Evolutionary conservation across 2,888 invertebrate species (phyloP).

Genomic region (Agonum fuliginosum): DNA sequence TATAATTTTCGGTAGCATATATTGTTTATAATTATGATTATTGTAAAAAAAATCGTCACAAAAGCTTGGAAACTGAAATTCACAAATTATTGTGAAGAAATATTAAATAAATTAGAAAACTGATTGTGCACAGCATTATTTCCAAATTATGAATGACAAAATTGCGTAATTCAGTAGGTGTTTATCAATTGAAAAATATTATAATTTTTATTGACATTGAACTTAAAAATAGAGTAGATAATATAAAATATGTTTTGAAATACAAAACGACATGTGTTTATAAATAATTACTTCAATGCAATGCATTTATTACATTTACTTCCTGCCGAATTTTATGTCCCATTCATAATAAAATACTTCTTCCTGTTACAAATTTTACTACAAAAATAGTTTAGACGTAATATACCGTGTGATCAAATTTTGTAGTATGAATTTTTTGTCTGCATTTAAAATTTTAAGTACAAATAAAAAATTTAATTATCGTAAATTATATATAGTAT

Average conservation of each 20-base stretch:
- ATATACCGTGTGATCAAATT: too few relatives aligned
- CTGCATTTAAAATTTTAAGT: too few relatives aligned
- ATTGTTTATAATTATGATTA: too few relatives aligned
- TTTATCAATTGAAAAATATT: not conserved
- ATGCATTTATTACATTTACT: conserved; percentile 19
- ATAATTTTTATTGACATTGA: conserved; percentile 7
- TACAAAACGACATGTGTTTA: conserved; percentile 11
- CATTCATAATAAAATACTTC: conserved; percentile 1
- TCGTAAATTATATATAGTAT: too few relatives aligned
- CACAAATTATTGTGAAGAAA: not conserved
- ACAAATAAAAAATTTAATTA: too few relatives aligned
- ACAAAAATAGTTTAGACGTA: not conserved
- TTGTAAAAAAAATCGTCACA: too few relatives aligned
- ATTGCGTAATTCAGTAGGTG: conserved; percentile 2
- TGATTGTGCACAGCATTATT: not conserved
- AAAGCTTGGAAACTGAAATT: too few relatives aligned
- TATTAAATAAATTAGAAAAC: conserved; percentile 6
- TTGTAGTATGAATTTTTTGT: too few relatives aligned
- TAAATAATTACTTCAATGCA: not conserved
- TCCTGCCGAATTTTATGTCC: conserved; percentile 18
- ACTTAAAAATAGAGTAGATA: not conserved
- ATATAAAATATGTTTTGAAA: not conserved
- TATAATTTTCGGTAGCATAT: too few relatives aligned
- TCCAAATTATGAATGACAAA: not conserved
- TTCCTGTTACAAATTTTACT: conserved; percentile 7